Evolutionary conservation across 2,797 vertebrate genomes (phyloP).

Genomic region (Coranthus polyacanthus): DNA sequence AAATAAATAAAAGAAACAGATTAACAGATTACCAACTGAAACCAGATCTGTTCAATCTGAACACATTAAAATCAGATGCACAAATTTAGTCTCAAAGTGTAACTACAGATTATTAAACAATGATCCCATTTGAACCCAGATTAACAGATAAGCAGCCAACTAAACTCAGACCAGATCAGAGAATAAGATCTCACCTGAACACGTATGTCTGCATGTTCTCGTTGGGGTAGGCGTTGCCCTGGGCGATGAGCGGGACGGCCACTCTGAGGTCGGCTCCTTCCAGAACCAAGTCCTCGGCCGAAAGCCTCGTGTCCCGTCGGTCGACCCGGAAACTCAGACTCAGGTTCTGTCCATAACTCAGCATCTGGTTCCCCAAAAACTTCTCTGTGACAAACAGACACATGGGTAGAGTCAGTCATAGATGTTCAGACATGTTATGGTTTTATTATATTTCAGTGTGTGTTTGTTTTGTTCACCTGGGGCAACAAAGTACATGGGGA

Average conservation of each 20-base stretch:
- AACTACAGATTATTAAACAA: neutral
- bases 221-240: constrained; percentile 95
- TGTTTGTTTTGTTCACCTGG: constrained; percentile 84
- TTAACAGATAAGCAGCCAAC: too few relatives aligned
- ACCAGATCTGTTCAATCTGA: too few relatives aligned
- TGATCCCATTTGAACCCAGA: too few relatives aligned
- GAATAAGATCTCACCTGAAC: constrained; percentile 95
- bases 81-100: too few relatives aligned
- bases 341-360: constrained; percentile 97
- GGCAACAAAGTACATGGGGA: constrained; percentile 94
- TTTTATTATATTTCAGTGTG: constrained; percentile 8
- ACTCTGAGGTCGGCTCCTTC: constrained; percentile 91
- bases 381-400: constrained; percentile 83
- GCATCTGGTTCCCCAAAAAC: constrained; percentile 92
- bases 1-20: too few relatives aligned
- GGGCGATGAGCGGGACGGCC: constrained; percentile 94
- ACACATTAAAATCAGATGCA: too few relatives aligned
- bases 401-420: neutral
- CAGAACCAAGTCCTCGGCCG: constrained; percentile 94
- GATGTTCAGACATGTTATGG: neutral
- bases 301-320: constrained; percentile 91
- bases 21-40: neutral
- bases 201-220: constrained; percentile 89
- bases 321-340: constrained; percentile 93
- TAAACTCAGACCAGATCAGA: neutral